Base-by-base conservation (phyloP, 2,113 vertebrate species). In the Poecile atricapillus region DNA sequence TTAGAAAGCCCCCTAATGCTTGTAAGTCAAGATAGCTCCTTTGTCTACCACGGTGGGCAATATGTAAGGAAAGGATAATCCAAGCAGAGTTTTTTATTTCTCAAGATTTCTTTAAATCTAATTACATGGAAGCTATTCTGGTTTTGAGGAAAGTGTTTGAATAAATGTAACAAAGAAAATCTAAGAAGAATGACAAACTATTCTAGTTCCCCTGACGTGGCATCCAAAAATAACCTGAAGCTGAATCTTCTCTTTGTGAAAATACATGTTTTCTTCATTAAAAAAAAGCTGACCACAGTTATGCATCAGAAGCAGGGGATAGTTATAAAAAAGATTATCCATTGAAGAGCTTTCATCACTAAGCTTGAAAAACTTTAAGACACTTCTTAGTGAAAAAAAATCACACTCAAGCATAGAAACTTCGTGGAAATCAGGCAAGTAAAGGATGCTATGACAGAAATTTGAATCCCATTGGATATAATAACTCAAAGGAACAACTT, bases 201-300 rank as follows among this genome's bases (percentile, higher is more conserved):
- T 80, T 91, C 59, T 63, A 65, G 47, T 47, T 87, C 13, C 7
- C 28, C 14, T 71, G 74, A 64, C 0, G 0, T 77, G 39, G 70
- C 30, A 63, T 52, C 92, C 82, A 93, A 90, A 94, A 95, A 89
- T 83, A 93, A 89, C 47, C 46, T 78, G 71, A 93, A 83, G 41
- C 6, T 43, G 63, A 93, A 93, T 49, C 18, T 17, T 81, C 15
- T 71, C 27, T 78, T 70, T 22, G 6, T 87, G 52, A 78, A 83
- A 93, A 68, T 39, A 53, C 1, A 0, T 39, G 63, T 78, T 43
- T 94, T 65, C 80, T 71, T 92, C 37, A 50, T 18, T 6, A 50
- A 50, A 78, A 79, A 62, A 60, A n/a, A 69, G 20, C 2, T 49
- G 41, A 83, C 46, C 74, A 67, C 23, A 53, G 30, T 69, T 62